Percentiles rank a stretch among this genome's conserved stretches.
phyloP scores from a whole-genome alignment of 2,797 vertebrate genomes.

The Melanotaenia maccullochi region DNA sequence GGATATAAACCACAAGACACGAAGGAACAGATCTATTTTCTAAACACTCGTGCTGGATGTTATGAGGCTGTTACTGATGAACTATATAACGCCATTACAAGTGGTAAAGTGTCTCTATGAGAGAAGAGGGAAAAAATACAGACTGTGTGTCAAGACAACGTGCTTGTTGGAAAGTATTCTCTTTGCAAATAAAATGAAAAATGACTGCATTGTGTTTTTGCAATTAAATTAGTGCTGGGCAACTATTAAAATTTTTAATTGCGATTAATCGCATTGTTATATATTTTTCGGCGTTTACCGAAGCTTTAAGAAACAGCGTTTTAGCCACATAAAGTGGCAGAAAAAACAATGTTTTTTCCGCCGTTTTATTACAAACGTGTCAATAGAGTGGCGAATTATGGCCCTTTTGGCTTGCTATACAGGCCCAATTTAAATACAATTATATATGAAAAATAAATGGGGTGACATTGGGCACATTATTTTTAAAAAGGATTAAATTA shows the following conservation, averaged over 20 bases:
- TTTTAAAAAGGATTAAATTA: no score
- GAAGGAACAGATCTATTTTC: slow-evolving; percentile 84
- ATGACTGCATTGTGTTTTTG: not conserved
- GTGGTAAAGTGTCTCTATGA: slow-evolving; percentile 83
- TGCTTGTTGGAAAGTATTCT: not conserved
- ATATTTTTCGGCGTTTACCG: no score
- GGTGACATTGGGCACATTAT: no score
- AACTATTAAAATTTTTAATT: no score
- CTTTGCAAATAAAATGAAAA: not conserved
- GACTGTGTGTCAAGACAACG: not conserved
- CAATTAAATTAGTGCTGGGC: not conserved
- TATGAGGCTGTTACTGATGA: slow-evolving; percentile 83
- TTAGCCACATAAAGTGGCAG: no score
- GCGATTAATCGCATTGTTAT: no score
- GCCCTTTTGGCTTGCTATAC: not conserved
- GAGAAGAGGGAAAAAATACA: not conserved
- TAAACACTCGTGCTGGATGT: slow-evolving; percentile 80
- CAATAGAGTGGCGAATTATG: no score
- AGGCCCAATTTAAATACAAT: no score
- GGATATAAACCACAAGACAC: slow-evolving; percentile 82
- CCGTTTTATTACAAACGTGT: no score
- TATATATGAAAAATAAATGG: not conserved
- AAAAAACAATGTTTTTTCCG: no score
- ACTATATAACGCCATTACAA: slow-evolving; percentile 77
- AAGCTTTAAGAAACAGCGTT: no score